Evolutionary conservation across 2,113 vertebrate genomes (phyloP).

Genomic region (Synchiropus splendidus): DNA sequence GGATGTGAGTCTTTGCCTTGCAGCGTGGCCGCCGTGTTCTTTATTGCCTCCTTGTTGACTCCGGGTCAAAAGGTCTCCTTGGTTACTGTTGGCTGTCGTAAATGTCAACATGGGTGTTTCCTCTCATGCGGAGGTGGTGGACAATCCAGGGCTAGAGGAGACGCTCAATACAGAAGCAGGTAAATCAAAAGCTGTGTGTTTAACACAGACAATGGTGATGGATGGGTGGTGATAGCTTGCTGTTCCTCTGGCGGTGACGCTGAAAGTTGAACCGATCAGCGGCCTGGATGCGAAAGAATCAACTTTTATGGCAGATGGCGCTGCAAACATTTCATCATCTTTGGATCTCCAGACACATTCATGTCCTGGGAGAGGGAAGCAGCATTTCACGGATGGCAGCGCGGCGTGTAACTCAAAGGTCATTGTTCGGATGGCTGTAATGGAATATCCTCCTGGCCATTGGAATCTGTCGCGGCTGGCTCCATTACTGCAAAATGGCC

Average conservation of each 20-base stretch:
- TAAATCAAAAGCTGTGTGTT: neutral
- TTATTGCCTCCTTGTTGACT: conserved; percentile 12
- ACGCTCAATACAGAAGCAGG: neutral
- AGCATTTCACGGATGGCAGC: conserved; percentile 4
- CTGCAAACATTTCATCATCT: conserved; percentile 14
- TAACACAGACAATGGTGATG: neutral
- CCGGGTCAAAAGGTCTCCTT: conserved; percentile 14
- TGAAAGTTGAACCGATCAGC: too few species aligned
- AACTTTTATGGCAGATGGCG: conserved; percentile 1
- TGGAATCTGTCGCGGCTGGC: neutral
- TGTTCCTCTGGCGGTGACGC: neutral
- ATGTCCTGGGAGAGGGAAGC: neutral
- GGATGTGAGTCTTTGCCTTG: neutral
- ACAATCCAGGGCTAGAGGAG: neutral
- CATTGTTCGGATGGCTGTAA: conserved; percentile 9
- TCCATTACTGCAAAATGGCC: neutral
- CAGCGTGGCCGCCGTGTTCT: neutral
- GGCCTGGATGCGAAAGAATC: too few species aligned
- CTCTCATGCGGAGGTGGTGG: neutral
- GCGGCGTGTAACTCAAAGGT: conserved; percentile 10
- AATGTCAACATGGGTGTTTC: conserved; percentile 4
- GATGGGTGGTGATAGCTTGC: neutral
- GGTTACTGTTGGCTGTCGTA: conserved; percentile 11
- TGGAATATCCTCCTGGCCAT: neutral
- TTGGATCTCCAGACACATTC: conserved; percentile 1